Evolutionary conservation across 2,888 invertebrate species (phyloP), one percentile per base, ranked within the genome.

Genomic region (Oscheius sp.): DNA sequence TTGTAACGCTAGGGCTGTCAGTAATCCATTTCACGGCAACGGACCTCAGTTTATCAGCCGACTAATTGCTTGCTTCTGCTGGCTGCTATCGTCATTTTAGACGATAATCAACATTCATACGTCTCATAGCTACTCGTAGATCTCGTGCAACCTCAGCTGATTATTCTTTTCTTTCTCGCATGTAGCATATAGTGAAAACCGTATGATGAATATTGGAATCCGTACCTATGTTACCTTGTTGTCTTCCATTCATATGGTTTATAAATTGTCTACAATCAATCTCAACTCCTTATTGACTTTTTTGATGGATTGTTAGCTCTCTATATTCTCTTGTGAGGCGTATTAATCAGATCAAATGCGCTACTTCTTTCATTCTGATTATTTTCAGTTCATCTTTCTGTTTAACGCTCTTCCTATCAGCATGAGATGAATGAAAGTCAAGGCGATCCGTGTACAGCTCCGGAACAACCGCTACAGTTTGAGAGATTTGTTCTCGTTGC

Each of bases 401-500:
- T 33, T n/a, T 54, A 17, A 54, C 17, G 3, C 30, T 20, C 14
- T 14, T 20, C 30, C 44, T 12, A 28, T 24, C 4, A 45, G 41
- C 14, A 62, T 62, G 62, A 45, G 62, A 62, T 62, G 62, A 62
- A 62, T 33, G 62, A 49, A 32, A 47, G 44, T 28, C 20, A 38
- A 26, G 66, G 59, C 32, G 67, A 67, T 20, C 49, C 59, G 22
- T 67, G 67, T 59, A 17, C 24, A 2, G 45, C 26, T 8, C 49
- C 32, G 6, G 57, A 67, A 22, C 45, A 59, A 26, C 67, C 67
- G n/a, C 59, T 59, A 20, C 67, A 59, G 20, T 49, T 57, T 24
- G 67, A 67, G 49, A 62, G 73, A 17, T 82, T 83, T 64, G 73
- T 76, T 62, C 71, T 84, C 62, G 84, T 84, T 17, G 73, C 81